Evolutionary conservation across 2,113 vertebrate genomes (phyloP).

Genomic region (Cottus gobio): DNA sequence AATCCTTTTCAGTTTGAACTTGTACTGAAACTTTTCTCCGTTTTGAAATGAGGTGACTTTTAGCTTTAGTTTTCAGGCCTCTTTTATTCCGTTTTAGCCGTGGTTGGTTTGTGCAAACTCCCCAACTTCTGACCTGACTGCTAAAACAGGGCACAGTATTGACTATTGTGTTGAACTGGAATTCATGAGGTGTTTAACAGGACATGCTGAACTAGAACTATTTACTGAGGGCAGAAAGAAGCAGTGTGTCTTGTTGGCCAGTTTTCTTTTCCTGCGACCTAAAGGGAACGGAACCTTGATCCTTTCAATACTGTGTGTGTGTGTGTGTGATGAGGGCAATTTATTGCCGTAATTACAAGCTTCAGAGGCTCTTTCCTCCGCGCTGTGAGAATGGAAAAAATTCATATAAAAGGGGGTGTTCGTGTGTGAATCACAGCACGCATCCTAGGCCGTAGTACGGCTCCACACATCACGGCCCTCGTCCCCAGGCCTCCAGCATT

Average conservation of each 20-base stretch:
- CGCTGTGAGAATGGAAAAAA: conserved; percentile 59
- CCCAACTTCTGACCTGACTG: conserved; percentile 10
- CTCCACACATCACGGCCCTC: conserved; percentile 36
- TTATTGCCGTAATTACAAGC: conserved; percentile 74
- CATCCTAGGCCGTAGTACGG: neutral
- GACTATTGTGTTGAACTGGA: conserved; percentile 35
- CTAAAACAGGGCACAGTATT: conserved; percentile 18
- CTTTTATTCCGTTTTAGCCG: neutral
- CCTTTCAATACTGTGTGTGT: neutral
- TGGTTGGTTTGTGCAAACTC: neutral
- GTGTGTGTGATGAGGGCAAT: conserved; percentile 39
- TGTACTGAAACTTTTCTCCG: neutral
- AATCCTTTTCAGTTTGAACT: neutral
- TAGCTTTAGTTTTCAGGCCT: neutral
- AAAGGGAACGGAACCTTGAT: neutral
- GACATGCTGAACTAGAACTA: conserved; percentile 11
- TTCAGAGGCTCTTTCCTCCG: conserved; percentile 60
- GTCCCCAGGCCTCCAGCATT: conserved; percentile 36
- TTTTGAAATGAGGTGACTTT: neutral
- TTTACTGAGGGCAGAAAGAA: conserved; percentile 14
- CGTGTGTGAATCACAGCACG: conserved; percentile 17
- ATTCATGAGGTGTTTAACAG: conserved; percentile 47
- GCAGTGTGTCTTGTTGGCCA: neutral
- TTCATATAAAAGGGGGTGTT: conserved; percentile 15
- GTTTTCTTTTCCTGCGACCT: conserved; percentile 5